Conservation (phyloP, 2,797 vertebrate species). For the Lepus oiostolus region DNA sequence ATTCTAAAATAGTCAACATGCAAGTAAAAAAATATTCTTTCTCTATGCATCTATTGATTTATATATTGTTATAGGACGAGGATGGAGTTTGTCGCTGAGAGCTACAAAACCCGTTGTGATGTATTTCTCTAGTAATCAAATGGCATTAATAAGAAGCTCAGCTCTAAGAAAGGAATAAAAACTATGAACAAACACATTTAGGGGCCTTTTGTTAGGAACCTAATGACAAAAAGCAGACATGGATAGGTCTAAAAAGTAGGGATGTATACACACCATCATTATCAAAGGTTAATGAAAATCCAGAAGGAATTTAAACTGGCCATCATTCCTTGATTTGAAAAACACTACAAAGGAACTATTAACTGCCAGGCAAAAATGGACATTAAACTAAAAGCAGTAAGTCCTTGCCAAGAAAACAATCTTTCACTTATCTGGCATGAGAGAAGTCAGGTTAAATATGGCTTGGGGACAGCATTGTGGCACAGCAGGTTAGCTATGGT, state of each 20-base stretch:
- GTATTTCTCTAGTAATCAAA: constrained; percentile 46
- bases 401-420: background rate
- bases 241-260: background rate
- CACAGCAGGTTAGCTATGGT: no score
- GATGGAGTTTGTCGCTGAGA: constrained; percentile 19
- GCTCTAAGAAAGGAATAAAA: constrained; percentile 60
- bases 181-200: constrained; percentile 37
- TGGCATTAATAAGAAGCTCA: constrained; percentile 45
- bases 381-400: constrained; percentile 58
- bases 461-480: no score
- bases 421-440: constrained; percentile 30
- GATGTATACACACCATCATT: constrained; percentile 27
- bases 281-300: constrained; percentile 61
- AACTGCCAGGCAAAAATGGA: constrained; percentile 52
- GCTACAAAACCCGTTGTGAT: constrained; percentile 36
- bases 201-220: background rate
- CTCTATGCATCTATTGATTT: background rate
- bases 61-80: background rate
- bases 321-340: constrained; percentile 57
- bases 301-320: constrained; percentile 25
- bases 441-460: constrained; percentile 12
- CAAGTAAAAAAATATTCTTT: constrained; percentile 48
- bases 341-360: constrained; percentile 25
- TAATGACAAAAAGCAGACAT: constrained; percentile 60
- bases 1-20: constrained; percentile 53